Conservation (phyloP, 2,113 vertebrate genomes). For the Erinaceus europaeus region DNA sequence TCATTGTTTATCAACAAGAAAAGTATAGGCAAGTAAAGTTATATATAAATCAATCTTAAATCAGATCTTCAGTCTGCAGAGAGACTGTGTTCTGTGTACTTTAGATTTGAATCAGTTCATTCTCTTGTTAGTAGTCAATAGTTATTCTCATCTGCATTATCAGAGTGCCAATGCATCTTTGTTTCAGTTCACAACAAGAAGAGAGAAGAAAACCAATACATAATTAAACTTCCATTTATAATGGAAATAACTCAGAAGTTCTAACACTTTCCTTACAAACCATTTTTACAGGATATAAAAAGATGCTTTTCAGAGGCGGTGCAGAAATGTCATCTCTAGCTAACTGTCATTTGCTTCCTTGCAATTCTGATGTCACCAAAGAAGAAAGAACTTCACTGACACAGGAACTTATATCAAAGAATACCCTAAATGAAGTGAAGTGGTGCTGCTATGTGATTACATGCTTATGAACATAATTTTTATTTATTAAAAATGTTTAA, state of each 20-base stretch:
- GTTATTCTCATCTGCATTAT: not conserved
- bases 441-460: not conserved
- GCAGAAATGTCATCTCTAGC: not conserved
- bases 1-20: not conserved
- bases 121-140: not conserved
- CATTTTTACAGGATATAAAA: not conserved
- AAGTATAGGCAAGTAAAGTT: not conserved
- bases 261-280: not conserved
- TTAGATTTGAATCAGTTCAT: not conserved
- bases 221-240: not conserved
- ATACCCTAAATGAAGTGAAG: not conserved
- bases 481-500: no score
- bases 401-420: not conserved
- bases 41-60: not conserved
- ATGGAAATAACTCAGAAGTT: not conserved
- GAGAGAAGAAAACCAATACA: not conserved
- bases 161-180: not conserved
- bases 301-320: not conserved
- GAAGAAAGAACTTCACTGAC: not conserved
- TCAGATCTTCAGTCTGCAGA: not conserved
- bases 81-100: not conserved
- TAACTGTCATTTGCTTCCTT: not conserved
- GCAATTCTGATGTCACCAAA: accelerated
- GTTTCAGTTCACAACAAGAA: not conserved
- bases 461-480: not conserved